Evolutionary conservation across 1,140 invertebrate species (phyloP), one percentile per base, ranked within the genome.

Genomic region (Acromyrmex echinatior): DNA sequence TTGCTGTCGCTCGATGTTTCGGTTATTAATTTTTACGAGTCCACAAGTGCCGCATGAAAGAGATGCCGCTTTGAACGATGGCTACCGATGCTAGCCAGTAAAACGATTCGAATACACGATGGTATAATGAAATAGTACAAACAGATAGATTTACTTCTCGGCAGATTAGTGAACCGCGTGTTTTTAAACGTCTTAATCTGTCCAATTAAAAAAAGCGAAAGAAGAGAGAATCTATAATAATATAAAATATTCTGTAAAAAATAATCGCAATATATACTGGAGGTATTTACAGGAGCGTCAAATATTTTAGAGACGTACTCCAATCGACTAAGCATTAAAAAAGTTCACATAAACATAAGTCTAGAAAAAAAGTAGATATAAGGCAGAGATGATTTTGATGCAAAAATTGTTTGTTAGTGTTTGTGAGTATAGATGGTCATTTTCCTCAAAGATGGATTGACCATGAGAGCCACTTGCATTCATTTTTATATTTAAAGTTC

Each of bases 21-120:
- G 88, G 88, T 89, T 89, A 90, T 90, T 87, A 90, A 89, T 89
- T 90, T 90, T 89, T 90, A 90, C 78, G 78, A 90, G 58, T 31
- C 62, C 60, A 28, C 58, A 77, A 82, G 31, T 49, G 63, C 51
- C 65, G 25, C n/a, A 31, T 21, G 70, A 51, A 35, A 73, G 65
- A 56, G 16, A 62, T 63, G 76, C 60, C 74, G 39, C 63, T 60
- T 85, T 76, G 70, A 63, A 76, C 25, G 80, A 76, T 70, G 58
- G n/a, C 70, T 12, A 62, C 45, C 80, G 70, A 76, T 76, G n/a
- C 45, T 70, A 62, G 39, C 45, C 14, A 74, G 80, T 39, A 70
- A 84, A 60, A 84, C 70, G 58, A 84, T 76, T 76, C 56, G 56
- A 84, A 84, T 60, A 49, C 2, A 51, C n/a, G 58, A 18, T 76